phyloP scores from a whole-genome alignment of 2,113 vertebrate species.

The Lipophrys pholis region DNA sequence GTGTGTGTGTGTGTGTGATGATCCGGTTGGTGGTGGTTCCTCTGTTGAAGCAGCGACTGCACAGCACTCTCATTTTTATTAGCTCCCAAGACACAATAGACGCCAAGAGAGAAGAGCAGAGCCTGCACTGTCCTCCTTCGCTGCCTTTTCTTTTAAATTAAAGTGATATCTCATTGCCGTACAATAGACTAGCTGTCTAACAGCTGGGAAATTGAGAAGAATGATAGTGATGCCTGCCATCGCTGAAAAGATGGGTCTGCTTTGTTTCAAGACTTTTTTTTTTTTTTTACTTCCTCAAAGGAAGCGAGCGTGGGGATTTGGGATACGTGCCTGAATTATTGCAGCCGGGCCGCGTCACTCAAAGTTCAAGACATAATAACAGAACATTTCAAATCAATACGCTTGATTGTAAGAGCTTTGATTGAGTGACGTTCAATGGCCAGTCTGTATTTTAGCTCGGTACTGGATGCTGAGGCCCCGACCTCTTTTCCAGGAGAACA shows the following conservation, averaged over 20 bases:
- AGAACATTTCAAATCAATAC: neutral
- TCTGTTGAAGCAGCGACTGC: constrained; percentile 35
- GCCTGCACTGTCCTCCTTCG: constrained; percentile 38
- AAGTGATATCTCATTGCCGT: constrained; percentile 74
- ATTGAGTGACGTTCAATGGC: neutral
- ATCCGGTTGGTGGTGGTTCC: constrained; percentile 1
- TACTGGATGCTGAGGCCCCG: too few relatives aligned
- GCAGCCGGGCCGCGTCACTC: neutral
- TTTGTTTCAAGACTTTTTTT: constrained; percentile 34
- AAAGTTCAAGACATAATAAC: neutral
- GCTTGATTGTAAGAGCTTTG: neutral
- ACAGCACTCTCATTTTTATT: constrained; percentile 69
- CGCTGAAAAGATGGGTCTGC: constrained; percentile 27
- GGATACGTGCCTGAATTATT: neutral
- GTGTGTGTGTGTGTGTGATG: too few relatives aligned
- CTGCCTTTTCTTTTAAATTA: constrained; percentile 71
- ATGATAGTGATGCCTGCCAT: constrained; percentile 47
- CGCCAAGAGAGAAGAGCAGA: constrained; percentile 62
- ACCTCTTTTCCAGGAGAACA: too few relatives aligned
- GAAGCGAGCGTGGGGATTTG: neutral
- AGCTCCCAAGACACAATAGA: constrained; percentile 62
- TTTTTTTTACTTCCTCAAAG: neutral
- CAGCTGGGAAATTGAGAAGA: constrained; percentile 50
- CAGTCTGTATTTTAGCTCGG: neutral
- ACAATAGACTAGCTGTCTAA: constrained; percentile 56